Percentiles rank a stretch among this genome's conserved stretches.
phyloP scores from a whole-genome alignment of 2,888 invertebrate species.

The Ennomos erosarius region DNA sequence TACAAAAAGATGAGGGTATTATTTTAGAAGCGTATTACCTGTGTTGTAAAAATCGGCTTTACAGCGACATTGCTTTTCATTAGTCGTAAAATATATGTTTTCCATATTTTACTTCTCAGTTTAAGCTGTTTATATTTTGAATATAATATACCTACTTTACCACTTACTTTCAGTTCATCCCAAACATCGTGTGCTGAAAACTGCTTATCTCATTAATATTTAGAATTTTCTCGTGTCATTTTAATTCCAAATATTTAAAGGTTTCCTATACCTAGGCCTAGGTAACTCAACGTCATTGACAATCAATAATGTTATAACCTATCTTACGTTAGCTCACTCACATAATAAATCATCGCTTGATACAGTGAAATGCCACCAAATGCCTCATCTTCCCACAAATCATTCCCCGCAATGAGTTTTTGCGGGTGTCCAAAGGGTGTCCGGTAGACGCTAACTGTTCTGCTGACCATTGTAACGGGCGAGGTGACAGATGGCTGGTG shows the following conservation, averaged over 20 bases:
- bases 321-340: background rate
- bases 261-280: too few species aligned
- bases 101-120: slow-evolving; percentile 15
- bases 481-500: slow-evolving; percentile 72
- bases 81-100: slow-evolving; percentile 38
- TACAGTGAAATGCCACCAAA: slow-evolving; percentile 14
- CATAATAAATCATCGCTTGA: slow-evolving; percentile 5
- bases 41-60: slow-evolving; percentile 58
- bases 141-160: background rate
- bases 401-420: slow-evolving; percentile 43
- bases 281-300: too few species aligned
- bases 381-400: slow-evolving; percentile 34
- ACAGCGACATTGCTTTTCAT: slow-evolving; percentile 57
- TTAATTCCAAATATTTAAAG: too few species aligned
- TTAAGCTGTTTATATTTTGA: slow-evolving; percentile 10
- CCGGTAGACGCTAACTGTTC: slow-evolving; percentile 36
- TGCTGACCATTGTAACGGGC: slow-evolving; percentile 60
- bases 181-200: background rate
- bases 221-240: too few species aligned
- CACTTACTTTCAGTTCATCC: background rate
- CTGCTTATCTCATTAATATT: too few species aligned
- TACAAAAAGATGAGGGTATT: slow-evolving; percentile 69
- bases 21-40: slow-evolving; percentile 65
- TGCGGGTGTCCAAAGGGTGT: slow-evolving; percentile 48
- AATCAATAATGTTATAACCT: too few species aligned